Evolutionary conservation across 1,140 invertebrate species (phyloP).

Genomic region (Archegozetes longisetosus): DNA sequence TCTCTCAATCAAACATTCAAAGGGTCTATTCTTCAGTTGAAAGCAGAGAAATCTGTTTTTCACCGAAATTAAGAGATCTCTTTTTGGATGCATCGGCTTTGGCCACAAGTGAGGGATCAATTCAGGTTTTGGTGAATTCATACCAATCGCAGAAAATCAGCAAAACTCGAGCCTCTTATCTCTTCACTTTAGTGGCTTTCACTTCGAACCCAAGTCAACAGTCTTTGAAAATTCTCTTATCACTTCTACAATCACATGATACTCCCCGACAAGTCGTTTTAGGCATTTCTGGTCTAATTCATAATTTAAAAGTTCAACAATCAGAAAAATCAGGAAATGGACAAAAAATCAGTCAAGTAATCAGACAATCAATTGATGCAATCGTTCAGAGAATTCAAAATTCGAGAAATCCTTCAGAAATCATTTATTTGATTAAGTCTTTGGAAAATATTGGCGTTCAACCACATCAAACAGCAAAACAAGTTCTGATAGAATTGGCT

Average conservation of each 20-base stretch:
- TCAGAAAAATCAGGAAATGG: neutral
- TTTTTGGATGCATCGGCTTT: conserved; percentile 11
- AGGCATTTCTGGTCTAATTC: conserved; percentile 6
- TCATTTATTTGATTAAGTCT: conserved; percentile 4
- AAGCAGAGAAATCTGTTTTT: neutral
- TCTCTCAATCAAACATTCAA: neutral
- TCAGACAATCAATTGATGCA: neutral
- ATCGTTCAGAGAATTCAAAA: neutral
- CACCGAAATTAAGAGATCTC: conserved; percentile 7
- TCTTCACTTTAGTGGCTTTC: conserved; percentile 1
- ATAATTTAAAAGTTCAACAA: neutral
- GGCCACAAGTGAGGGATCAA: conserved; percentile 5
- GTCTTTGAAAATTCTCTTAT: neutral
- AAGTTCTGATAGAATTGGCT: conserved; percentile 3
- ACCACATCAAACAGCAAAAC: neutral
- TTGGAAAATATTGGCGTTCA: conserved; percentile 9
- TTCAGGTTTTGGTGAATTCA: conserved; percentile 1
- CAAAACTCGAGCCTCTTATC: neutral
- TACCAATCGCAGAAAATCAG: neutral
- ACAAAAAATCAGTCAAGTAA: neutral
- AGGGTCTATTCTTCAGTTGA: neutral
- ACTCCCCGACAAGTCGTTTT: neutral
- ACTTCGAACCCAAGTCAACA: conserved; percentile 1
- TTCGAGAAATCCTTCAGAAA: neutral
- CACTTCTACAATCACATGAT: neutral